A percentile compares a stretch with the other conserved stretches of the same genome.
Evolutionary conservation across 2,797 vertebrate species (phyloP).

Genomic region (Pseudopleuronectes americanus): DNA sequence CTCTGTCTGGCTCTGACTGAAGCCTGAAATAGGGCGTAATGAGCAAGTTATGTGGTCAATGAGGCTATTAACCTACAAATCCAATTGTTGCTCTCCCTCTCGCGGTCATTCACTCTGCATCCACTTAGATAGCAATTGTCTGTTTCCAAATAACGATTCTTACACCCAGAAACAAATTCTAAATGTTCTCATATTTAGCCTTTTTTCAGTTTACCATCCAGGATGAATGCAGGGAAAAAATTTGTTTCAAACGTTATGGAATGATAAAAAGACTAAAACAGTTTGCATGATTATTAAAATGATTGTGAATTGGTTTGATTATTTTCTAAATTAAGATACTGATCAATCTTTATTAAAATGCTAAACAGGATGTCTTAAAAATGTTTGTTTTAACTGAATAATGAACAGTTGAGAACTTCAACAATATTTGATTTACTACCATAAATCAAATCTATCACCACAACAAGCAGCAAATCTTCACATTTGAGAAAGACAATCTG

Average conservation of each 20-base stretch:
- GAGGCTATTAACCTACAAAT: constrained; percentile 72
- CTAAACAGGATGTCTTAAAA: neutral
- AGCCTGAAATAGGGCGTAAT: constrained; percentile 51
- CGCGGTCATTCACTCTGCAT: constrained; percentile 10
- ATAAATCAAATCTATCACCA: neutral
- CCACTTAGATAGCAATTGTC: constrained; percentile 28
- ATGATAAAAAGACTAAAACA: too few species aligned
- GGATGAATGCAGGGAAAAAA: neutral
- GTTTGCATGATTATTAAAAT: too few species aligned
- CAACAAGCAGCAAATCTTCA: neutral
- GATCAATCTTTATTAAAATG: neutral
- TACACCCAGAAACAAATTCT: neutral
- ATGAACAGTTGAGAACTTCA: neutral
- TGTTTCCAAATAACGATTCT: constrained; percentile 24
- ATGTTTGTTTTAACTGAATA: neutral
- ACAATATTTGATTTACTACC: neutral
- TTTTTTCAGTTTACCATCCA: neutral
- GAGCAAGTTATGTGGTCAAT: constrained; percentile 63
- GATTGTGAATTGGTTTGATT: neutral
- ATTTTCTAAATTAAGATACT: neutral
- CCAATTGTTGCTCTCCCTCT: constrained; percentile 43
- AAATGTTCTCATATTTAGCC: neutral
- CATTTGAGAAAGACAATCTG: neutral
- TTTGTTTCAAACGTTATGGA: too few species aligned
- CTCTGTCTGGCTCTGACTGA: constrained; percentile 24